A percentile compares a stretch with the other conserved stretches of the same genome.
These are phyloP conservation scores for Noctua pronuba DNA, from an alignment of 2,888 invertebrate genomes.

Conservation along the genomic window DNA sequence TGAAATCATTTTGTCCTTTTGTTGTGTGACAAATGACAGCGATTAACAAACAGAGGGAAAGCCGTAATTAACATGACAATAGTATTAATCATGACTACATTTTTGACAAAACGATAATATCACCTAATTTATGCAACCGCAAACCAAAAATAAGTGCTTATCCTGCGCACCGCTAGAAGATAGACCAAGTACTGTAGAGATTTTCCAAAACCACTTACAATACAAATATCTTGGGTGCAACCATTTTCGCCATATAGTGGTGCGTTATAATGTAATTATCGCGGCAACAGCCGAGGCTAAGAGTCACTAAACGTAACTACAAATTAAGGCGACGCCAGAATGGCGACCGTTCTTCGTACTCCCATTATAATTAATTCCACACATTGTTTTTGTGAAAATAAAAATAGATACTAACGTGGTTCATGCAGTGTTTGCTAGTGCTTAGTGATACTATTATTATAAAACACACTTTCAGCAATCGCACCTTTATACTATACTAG, in stretches of 20 bases:
- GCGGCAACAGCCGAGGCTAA: slow-evolving; percentile 61
- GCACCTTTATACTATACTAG: background rate
- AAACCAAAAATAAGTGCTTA: background rate
- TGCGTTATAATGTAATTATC: slow-evolving; percentile 66
- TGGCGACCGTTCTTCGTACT: slow-evolving; percentile 61
- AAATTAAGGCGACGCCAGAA: slow-evolving; percentile 70
- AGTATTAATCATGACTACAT: slow-evolving; percentile 7
- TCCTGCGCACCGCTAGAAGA: background rate
- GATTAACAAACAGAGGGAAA: slow-evolving; percentile 39
- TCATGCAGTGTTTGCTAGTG: slow-evolving; percentile 13
- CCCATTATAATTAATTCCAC: slow-evolving; percentile 69
- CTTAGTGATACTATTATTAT: background rate
- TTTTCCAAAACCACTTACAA: slow-evolving; percentile 13
- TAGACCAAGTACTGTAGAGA: background rate
- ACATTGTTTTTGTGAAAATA: slow-evolving; percentile 47
- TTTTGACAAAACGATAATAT: background rate
- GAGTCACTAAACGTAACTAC: slow-evolving; percentile 67
- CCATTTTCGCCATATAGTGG: slow-evolving; percentile 32
- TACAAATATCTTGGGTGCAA: slow-evolving; percentile 34
- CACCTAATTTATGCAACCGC: background rate
- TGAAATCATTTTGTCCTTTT: slow-evolving; percentile 43
- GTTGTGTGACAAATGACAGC: slow-evolving; percentile 32
- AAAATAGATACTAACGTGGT: slow-evolving; percentile 25
- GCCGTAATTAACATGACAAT: slow-evolving; percentile 43
- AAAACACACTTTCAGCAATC: background rate